Evolutionary conservation across 2,797 vertebrate species (phyloP).

Genomic region (Chelon auratus): DNA sequence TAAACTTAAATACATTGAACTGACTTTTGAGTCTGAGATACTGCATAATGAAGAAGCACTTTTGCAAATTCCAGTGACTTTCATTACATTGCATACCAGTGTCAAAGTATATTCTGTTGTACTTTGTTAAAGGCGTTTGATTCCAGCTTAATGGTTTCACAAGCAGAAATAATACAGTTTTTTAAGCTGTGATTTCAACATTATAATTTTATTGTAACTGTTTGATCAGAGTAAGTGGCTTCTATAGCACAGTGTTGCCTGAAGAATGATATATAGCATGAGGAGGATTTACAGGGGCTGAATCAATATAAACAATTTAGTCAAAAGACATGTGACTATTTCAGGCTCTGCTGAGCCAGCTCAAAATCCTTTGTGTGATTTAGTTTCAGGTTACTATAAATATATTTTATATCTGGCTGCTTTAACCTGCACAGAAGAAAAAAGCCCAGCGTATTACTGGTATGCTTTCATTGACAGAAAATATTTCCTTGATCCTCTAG

Average conservation of each 20-base stretch:
- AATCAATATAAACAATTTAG: constrained; percentile 46
- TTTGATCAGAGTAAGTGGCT: constrained; percentile 25
- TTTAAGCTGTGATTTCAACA: constrained; percentile 8
- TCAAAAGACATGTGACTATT: constrained; percentile 45
- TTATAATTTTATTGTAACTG: constrained; percentile 21
- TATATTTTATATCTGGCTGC: not conserved
- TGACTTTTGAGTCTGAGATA: not conserved
- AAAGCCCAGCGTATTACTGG: not conserved
- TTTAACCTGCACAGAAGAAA: constrained; percentile 29
- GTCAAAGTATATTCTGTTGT: not conserved
- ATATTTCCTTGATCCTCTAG: constrained; percentile 5
- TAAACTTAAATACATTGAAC: too few species aligned
- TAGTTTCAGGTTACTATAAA: constrained; percentile 9
- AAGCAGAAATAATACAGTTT: not conserved
- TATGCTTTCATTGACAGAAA: constrained; percentile 22
- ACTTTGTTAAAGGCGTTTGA: too few species aligned
- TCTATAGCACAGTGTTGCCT: constrained; percentile 11
- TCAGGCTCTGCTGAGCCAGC: constrained; percentile 15
- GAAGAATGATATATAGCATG: constrained; percentile 26
- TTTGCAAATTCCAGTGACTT: not conserved
- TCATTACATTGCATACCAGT: not conserved
- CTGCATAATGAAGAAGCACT: not conserved
- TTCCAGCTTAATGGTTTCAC: not conserved
- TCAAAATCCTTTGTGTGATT: constrained; percentile 27
- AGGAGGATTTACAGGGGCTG: constrained; percentile 20